Percentiles rank a stretch among this genome's conserved stretches.
Conservation (phyloP, 2,888 invertebrate genomes). For the Chrysopilus asiliformis region DNA sequence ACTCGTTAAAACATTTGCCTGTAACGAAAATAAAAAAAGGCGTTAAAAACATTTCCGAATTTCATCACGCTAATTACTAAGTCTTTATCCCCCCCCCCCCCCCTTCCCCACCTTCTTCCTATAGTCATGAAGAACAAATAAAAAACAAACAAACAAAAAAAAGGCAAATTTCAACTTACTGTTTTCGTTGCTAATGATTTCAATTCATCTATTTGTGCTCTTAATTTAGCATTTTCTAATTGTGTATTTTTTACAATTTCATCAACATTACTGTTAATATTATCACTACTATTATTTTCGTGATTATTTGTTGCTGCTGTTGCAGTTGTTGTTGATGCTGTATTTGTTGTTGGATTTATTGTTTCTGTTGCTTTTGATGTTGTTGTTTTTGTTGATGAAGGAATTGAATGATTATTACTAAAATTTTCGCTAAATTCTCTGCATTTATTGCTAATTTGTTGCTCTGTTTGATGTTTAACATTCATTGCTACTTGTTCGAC, state of each 20-base stretch:
- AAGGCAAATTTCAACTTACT: conserved; percentile 41
- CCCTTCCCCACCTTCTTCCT: too few species aligned
- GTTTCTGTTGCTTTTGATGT: background rate
- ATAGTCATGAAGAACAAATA: background rate
- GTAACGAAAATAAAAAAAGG: conserved; percentile 5
- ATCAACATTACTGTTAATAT: conserved; percentile 8
- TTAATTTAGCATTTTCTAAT: conserved; percentile 49
- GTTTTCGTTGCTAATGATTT: conserved; percentile 64
- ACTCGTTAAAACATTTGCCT: conserved; percentile 33
- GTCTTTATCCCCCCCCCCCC: too few species aligned
- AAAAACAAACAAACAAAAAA: conserved; percentile 3
- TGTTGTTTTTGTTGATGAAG: conserved; percentile 12
- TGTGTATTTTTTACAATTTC: conserved; percentile 1
- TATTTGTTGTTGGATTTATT: conserved; percentile 23
- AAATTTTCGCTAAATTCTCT: conserved; percentile 11
- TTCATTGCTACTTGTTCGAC: conserved; percentile 30
- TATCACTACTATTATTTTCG: conserved; percentile 15
- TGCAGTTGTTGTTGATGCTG: conserved; percentile 17
- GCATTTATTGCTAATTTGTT: conserved; percentile 6
- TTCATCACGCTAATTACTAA: too few species aligned
- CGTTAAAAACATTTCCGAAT: background rate
- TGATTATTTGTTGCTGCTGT: conserved; percentile 19
- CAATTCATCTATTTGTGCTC: conserved; percentile 52
- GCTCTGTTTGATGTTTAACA: conserved; percentile 12
- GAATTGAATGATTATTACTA: conserved; percentile 15